These are phyloP conservation scores for Notoglanidium macrostoma DNA, from an alignment of 2,797 vertebrate genomes.

Conservation along the genomic window DNA sequence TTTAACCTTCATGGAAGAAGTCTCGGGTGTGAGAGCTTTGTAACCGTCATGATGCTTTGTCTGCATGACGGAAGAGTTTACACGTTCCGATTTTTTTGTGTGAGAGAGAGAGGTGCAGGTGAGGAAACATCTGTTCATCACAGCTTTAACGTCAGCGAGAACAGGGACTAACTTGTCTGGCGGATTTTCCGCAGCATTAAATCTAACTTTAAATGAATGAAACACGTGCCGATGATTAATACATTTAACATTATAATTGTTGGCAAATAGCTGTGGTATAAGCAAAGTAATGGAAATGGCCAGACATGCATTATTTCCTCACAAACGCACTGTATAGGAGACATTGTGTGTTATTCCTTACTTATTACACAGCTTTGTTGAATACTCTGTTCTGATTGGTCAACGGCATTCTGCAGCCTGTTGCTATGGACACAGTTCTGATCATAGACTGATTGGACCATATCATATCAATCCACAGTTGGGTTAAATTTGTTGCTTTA, in stretches of 20 bases:
- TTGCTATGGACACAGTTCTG: too few species aligned
- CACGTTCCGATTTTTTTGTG: neutral
- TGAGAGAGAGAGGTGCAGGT: neutral
- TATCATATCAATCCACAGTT: too few species aligned
- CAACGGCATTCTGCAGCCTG: too few species aligned
- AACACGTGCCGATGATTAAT: too few species aligned
- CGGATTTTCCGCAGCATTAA: neutral
- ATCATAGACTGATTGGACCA: too few species aligned
- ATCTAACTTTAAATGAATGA: neutral
- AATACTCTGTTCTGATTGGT: too few species aligned
- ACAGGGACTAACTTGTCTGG: neutral
- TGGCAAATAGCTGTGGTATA: neutral
- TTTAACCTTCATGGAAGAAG: neutral
- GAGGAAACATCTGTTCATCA: neutral
- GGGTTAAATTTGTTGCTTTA: too few species aligned
- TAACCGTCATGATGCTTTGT: neutral
- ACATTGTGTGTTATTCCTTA: too few species aligned
- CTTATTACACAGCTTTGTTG: too few species aligned
- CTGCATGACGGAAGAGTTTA: neutral
- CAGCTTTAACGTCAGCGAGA: neutral
- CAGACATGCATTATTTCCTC: too few species aligned
- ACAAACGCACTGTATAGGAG: too few species aligned
- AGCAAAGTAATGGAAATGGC: neutral
- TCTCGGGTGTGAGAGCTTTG: neutral
- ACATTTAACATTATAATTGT: neutral